Percentiles rank a stretch among this genome's conserved stretches.
phyloP scores from a whole-genome alignment of 1,140 invertebrate genomes.

The Papilio polyxenes region DNA sequence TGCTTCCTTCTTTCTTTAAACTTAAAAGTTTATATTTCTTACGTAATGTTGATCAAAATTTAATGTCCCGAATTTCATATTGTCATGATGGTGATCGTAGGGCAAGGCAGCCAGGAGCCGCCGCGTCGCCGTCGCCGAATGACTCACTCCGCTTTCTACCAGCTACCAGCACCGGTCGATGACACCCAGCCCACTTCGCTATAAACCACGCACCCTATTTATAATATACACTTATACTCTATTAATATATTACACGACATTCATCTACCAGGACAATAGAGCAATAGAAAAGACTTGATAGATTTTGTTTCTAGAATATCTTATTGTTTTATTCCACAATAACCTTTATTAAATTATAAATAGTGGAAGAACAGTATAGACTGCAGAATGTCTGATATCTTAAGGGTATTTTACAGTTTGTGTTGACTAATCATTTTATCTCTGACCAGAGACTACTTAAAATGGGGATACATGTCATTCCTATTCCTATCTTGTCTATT shows the following conservation, averaged over 20 bases:
- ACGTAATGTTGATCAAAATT: slow-evolving; percentile 4
- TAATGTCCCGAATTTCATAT: slow-evolving; percentile 17
- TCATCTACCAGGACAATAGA: slow-evolving; percentile 17
- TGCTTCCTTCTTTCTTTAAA: not conserved
- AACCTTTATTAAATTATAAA: not conserved
- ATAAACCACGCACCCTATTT: slow-evolving; percentile 41
- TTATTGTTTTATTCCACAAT: slow-evolving; percentile 9
- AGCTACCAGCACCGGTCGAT: slow-evolving; percentile 56
- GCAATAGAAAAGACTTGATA: not conserved
- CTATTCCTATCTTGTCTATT: not conserved
- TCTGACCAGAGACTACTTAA: not conserved
- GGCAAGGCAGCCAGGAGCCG: slow-evolving; percentile 58
- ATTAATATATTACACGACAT: slow-evolving; percentile 37
- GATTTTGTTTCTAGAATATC: not conserved
- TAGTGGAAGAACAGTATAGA: slow-evolving; percentile 4
- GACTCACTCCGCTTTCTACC: slow-evolving; percentile 65
- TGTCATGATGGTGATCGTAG: slow-evolving; percentile 41
- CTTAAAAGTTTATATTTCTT: not conserved
- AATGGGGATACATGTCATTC: not conserved
- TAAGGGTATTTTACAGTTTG: not conserved
- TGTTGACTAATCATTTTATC: not conserved
- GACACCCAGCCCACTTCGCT: slow-evolving; percentile 51
- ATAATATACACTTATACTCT: slow-evolving; percentile 44
- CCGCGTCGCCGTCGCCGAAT: slow-evolving; percentile 41
- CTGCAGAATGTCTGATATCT: not conserved